These are phyloP conservation scores for Ischnus inquisitorius DNA, from an alignment of 2,888 invertebrate genomes.

Conservation along the genomic window DNA sequence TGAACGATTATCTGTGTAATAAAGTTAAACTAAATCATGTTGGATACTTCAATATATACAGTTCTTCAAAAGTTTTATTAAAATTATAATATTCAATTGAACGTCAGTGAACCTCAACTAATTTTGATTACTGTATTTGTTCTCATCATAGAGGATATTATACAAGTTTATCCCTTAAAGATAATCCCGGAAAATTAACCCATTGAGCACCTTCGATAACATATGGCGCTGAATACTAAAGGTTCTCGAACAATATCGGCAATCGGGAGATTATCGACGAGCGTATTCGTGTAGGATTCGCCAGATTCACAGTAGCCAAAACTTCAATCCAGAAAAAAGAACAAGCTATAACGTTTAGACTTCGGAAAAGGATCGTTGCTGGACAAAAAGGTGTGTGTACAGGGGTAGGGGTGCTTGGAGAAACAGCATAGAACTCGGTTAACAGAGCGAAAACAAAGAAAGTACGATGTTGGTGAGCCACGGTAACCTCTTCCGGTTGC, in stretches of 20 bases:
- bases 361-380: conserved; percentile 9
- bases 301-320: background rate
- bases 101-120: too few relatives aligned
- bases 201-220: too few relatives aligned
- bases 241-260: too few relatives aligned
- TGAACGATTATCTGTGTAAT: background rate
- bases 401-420: background rate
- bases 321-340: background rate
- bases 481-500: background rate
- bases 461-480: conserved; percentile 15
- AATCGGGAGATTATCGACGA: too few relatives aligned
- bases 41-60: background rate
- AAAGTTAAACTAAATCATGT: background rate
- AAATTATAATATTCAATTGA: too few relatives aligned
- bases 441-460: conserved; percentile 28
- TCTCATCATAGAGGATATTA: too few relatives aligned
- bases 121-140: too few relatives aligned
- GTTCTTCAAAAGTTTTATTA: background rate
- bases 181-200: too few relatives aligned
- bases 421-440: background rate
- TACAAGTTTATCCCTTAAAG: too few relatives aligned
- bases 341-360: conserved; percentile 6
- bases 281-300: background rate
- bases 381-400: background rate
- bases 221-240: too few relatives aligned